These are phyloP conservation scores for Alcedo atthis DNA, from an alignment of 2,797 vertebrate species.

Conservation along the genomic window DNA sequence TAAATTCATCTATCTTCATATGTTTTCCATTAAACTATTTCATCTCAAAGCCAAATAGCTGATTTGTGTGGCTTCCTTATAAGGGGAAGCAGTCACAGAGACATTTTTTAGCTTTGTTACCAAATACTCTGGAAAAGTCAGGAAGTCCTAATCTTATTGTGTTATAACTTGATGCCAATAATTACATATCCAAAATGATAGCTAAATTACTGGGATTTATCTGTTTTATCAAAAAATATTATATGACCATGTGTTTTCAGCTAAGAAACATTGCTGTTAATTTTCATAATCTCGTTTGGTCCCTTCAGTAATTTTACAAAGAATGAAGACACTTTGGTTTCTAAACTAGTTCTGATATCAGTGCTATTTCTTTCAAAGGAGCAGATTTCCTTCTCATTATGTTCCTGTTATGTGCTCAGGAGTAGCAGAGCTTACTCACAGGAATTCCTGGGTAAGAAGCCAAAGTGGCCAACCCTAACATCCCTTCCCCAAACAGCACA, in stretches of 20 bases:
- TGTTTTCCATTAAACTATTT: slow-evolving; percentile 47
- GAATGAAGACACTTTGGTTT: not conserved
- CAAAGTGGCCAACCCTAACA: not conserved
- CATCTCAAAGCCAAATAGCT: slow-evolving; percentile 58
- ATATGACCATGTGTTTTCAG: slow-evolving; percentile 51
- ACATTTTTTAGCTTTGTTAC: slow-evolving; percentile 55
- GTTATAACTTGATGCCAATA: slow-evolving; percentile 62
- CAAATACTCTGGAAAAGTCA: slow-evolving; percentile 49
- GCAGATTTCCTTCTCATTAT: not conserved
- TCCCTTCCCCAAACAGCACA: not conserved
- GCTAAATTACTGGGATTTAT: slow-evolving; percentile 68
- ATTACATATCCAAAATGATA: slow-evolving; percentile 57
- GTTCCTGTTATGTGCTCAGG: not conserved
- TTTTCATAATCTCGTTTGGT: not conserved
- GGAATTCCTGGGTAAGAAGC: not conserved
- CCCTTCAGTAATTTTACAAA: slow-evolving; percentile 1
- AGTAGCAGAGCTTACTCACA: not conserved
- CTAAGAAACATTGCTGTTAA: not conserved
- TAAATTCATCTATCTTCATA: slow-evolving; percentile 3
- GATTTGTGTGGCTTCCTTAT: slow-evolving; percentile 23
- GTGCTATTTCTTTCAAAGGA: not conserved
- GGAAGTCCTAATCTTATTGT: slow-evolving; percentile 67
- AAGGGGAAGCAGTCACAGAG: slow-evolving; percentile 20
- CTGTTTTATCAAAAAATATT: slow-evolving; percentile 47
- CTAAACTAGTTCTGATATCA: not conserved